Percentiles rank a stretch among this genome's conserved stretches.
Evolutionary conservation across 2,888 invertebrate species (phyloP).

Genomic region (Diadromus collaris): DNA sequence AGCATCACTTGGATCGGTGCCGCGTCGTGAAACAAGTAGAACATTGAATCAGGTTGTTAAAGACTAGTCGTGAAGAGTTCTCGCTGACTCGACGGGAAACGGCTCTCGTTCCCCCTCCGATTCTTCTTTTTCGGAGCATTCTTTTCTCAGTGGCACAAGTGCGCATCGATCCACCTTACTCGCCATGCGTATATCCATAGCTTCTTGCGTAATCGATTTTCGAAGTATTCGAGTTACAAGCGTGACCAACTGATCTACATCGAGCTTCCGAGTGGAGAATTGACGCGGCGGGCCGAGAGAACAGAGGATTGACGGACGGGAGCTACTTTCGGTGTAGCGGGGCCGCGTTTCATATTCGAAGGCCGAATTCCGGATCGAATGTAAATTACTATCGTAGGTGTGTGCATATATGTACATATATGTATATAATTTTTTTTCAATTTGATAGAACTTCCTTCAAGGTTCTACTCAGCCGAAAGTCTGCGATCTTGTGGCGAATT

Average conservation of each 20-base stretch:
- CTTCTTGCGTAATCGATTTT: constrained; percentile 26
- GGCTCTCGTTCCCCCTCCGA: neutral
- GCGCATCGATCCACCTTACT: constrained; percentile 5
- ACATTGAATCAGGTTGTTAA: constrained; percentile 63
- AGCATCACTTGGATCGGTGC: constrained; percentile 56
- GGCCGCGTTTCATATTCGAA: constrained; percentile 20
- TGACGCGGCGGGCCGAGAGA: neutral
- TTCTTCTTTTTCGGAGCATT: constrained; percentile 31
- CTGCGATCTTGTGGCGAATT: constrained; percentile 21
- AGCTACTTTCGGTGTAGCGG: constrained; percentile 3
- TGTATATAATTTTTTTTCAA: neutral
- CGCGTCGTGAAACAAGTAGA: constrained; percentile 62
- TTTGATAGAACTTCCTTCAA: neutral
- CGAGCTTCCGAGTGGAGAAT: constrained; percentile 7
- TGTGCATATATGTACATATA: neutral
- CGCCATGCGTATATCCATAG: constrained; percentile 10
- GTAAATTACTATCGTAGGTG: neutral
- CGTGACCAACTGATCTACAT: constrained; percentile 41
- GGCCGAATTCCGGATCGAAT: constrained; percentile 30
- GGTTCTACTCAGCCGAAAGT: constrained; percentile 26
- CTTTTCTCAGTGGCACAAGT: constrained; percentile 35
- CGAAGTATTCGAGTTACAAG: constrained; percentile 28
- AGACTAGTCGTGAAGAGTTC: constrained; percentile 41
- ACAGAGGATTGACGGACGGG: neutral
- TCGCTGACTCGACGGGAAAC: constrained; percentile 30